phyloP scores from a whole-genome alignment of 2,113 vertebrate genomes.

The Acrocephalus kingi region DNA sequence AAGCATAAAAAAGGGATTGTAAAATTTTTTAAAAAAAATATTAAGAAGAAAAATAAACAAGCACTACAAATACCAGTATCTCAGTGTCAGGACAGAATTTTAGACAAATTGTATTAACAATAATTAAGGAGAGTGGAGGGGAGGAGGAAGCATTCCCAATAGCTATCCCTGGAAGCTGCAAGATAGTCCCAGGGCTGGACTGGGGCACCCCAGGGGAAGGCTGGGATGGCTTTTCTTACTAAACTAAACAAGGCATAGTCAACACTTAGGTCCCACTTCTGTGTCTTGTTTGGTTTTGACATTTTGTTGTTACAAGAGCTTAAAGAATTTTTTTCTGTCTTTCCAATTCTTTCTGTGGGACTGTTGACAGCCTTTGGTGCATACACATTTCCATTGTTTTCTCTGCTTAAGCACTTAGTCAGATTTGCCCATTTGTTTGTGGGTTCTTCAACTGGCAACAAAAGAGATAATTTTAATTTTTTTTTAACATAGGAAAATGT shows the following conservation, averaged over 20 bases:
- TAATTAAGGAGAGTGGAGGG: not conserved
- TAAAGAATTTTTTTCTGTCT: slow-evolving; percentile 29
- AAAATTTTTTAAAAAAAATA: not conserved
- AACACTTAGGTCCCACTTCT: slow-evolving; percentile 42
- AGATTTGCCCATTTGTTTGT: slow-evolving; percentile 41
- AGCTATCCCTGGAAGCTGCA: not conserved
- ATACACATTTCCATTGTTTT: slow-evolving; percentile 63
- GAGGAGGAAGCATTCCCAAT: not conserved
- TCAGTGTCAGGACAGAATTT: slow-evolving; percentile 27
- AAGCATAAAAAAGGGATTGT: not conserved
- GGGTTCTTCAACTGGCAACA: slow-evolving; percentile 33
- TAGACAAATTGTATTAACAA: not conserved
- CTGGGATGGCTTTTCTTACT: not conserved
- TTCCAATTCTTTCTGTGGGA: slow-evolving; percentile 27
- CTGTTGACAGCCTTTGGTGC: slow-evolving; percentile 38
- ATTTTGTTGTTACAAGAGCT: slow-evolving; percentile 50
- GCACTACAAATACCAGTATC: not conserved
- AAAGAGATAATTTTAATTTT: not conserved
- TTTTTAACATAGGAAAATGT: slow-evolving; percentile 26
- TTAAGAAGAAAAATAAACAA: not conserved
- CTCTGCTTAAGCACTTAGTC: slow-evolving; percentile 51
- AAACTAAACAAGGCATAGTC: not conserved
- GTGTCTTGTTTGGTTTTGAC: slow-evolving; percentile 31
- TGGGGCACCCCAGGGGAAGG: not conserved
- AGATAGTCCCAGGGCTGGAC: not conserved